phyloP scores from a whole-genome alignment of 1,140 invertebrate genomes.

The Drosophila truncata region DNA sequence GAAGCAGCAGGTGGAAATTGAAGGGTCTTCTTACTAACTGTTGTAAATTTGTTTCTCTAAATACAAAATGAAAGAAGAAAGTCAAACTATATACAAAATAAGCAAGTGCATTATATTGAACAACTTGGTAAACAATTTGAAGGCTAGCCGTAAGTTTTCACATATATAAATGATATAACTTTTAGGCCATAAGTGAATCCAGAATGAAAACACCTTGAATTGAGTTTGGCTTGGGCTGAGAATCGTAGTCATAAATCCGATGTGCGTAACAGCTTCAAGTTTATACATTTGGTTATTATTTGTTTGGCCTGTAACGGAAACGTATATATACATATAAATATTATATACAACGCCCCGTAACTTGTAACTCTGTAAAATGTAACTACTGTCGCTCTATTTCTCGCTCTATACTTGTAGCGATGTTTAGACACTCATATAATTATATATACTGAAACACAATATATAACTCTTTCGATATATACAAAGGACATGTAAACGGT shows the following conservation, averaged over 20 bases:
- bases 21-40: conserved; percentile 33
- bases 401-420: conserved; percentile 79
- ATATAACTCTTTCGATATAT: conserved; percentile 70
- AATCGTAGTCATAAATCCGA: conserved; percentile 27
- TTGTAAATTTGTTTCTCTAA: conserved; percentile 68
- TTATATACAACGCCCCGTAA: conserved; percentile 49
- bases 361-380: conserved; percentile 49
- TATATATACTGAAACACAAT: conserved; percentile 45
- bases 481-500: conserved; percentile 70
- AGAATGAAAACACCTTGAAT: conserved; percentile 61
- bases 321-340: conserved; percentile 22
- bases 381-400: conserved; percentile 64
- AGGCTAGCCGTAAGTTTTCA: conserved; percentile 73
- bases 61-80: conserved; percentile 19
- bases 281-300: conserved; percentile 61
- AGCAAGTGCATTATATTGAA: conserved; percentile 79
- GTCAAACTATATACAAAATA: conserved; percentile 60
- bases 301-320: conserved; percentile 48
- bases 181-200: conserved; percentile 70
- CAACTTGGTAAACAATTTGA: conserved; percentile 40
- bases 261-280: conserved; percentile 35
- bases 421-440: conserved; percentile 62
- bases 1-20: background rate
- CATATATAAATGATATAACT: conserved; percentile 63
- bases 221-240: conserved; percentile 59